Conservation (phyloP, 2,797 vertebrate species). For the Pangasius mekongensis region DNA sequence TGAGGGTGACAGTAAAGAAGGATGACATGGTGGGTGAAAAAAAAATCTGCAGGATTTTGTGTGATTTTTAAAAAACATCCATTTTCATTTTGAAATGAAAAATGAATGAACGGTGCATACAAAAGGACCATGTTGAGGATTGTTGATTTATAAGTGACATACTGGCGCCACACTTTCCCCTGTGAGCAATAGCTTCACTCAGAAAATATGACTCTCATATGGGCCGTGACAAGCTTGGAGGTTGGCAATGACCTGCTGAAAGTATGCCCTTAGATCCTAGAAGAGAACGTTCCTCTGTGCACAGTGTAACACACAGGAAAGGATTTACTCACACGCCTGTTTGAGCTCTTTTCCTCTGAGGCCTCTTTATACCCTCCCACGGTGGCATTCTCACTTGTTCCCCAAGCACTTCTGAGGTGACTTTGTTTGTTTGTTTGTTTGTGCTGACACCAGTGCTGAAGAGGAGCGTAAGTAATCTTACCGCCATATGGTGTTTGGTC, state of each 20-base stretch:
- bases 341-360: background rate
- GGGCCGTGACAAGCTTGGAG: background rate
- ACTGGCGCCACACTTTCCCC: background rate
- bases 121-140: background rate
- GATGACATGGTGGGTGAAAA: background rate
- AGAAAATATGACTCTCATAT: constrained; percentile 3
- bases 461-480: constrained; percentile 40
- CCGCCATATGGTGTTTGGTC: constrained; percentile 58
- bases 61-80: background rate
- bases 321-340: constrained; percentile 10
- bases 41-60: background rate
- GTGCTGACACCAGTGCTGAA: constrained; percentile 44
- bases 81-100: background rate
- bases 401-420: constrained; percentile 32
- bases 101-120: background rate
- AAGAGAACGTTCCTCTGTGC: background rate
- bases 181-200: background rate
- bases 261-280: background rate
- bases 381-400: constrained; percentile 9
- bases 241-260: constrained; percentile 18
- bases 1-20: background rate
- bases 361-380: constrained; percentile 16
- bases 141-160: background rate
- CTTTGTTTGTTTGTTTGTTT: constrained; percentile 56
- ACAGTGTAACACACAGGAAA: background rate